Evolutionary conservation across 2,888 invertebrate species (phyloP), one percentile per base, ranked within the genome.

Genomic region (Drosophila sordidapex): DNA sequence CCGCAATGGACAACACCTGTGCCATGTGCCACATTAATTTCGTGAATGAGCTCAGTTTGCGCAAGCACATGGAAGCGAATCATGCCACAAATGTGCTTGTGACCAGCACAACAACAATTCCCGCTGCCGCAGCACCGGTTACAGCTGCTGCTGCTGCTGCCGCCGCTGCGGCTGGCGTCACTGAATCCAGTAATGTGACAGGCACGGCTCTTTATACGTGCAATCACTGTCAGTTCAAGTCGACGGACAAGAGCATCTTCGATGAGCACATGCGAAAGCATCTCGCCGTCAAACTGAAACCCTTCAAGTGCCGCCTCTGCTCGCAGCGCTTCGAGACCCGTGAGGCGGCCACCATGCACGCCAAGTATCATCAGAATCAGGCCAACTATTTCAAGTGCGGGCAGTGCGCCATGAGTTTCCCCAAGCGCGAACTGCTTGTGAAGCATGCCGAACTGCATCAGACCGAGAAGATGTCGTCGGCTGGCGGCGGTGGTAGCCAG

Each of bases 291-390:
- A 93, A 93, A 69, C 91, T 93, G n/a, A 93, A 93, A 72, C 93
- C 93, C n/a, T 93, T 93, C 68, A 93, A 93, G 82, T 93, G 93
- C 81, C 92, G 93, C 1, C 83, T 93, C n/a, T 93, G 93, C 71
- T 92, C 93, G 40, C 91, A 92, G 48, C 91, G 93, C 8, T 93
- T 93, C 69, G 93, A 93, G 79, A 93, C 93, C 0, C 91, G 93
- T 31, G 93, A 93, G 63, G 92, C 92, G 33, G 93, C 93, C 48
- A 92, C 92, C 27, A 89, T 92, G 63, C 93, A 93, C 63, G 93
- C 93, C 69, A 93, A 93, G 77, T 91, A 92, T 59, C 93, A 93
- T 91, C 92, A 92, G 61, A 93, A 93, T 91, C 93, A 93, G 82
- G 91, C 93, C 11, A 93, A 92, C 75, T 93, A 91, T 53, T 93